Base-by-base conservation (phyloP, 2,888 invertebrate species). In the Scotopteryx bipunctaria region DNA sequence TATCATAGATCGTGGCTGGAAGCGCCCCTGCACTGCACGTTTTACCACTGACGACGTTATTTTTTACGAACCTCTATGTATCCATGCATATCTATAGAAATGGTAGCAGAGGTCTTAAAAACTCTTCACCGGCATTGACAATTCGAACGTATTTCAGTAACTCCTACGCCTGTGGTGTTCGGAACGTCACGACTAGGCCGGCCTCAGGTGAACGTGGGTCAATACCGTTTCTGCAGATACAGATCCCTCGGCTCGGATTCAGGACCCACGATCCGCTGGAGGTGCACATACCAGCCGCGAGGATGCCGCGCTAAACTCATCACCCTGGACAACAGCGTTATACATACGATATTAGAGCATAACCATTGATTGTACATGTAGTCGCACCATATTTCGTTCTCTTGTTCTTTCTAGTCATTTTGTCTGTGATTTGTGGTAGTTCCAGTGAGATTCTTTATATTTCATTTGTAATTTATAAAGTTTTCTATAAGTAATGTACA, bases 231-330 rank as follows among this genome's bases (percentile, higher is more conserved):
- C 56, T 65, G 66, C 11, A 21, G 38, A 6, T 16, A 31, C 46
- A 42, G 14, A 21, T 25, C 27, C 1, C 41, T 43, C 2, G 46
- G 31, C 19, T n/a, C 8, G 14, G 21, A 44, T 23, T 13, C 31
- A 17, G 66, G 27, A 0, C 40, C 44, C 1, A 54, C 61, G 31
- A 47, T 63, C 2, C 57, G 52, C 5, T 73, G 76, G 72, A 52
- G 69, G 11, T 75, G 72, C 36, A 70, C 61, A 11, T 58, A 37
- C 5, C 67, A 71, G 45, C 59, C 66, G 2, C 46, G 60, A 0
- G 67, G 69, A 14, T 73, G 73, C 33, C 57, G 55, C 11, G 69
- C 71, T 16, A 66, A 64, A n/a, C 40, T 71, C 8, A 53, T 63
- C 23, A 74, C 73, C 3, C 17, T 66, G n/a, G 52, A 65, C 0